Conservation (phyloP, 2,797 vertebrate species). For the Hephaestus fuliginosus region DNA sequence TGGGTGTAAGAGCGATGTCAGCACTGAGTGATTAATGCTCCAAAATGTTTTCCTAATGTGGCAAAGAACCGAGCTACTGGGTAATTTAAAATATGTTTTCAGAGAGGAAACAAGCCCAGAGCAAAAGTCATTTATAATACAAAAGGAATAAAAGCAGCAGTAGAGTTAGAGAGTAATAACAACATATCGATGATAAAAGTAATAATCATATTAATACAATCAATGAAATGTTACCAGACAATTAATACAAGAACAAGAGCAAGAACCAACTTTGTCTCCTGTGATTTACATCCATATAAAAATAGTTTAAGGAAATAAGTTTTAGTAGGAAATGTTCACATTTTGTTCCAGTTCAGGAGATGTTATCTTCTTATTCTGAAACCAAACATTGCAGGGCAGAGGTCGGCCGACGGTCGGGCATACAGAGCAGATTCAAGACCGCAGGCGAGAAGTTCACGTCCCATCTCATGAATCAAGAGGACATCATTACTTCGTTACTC, state of each 20-base stretch:
- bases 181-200: neutral
- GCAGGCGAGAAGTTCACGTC: neutral
- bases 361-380: neutral
- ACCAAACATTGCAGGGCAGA: neutral
- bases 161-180: neutral
- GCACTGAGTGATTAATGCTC: conserved; percentile 62
- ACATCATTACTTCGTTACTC: neutral
- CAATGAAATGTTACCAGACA: no score
- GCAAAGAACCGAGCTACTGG: conserved; percentile 23
- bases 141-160: neutral
- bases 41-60: conserved; percentile 53
- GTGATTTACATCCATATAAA: neutral
- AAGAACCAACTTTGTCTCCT: neutral
- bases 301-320: no score
- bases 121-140: conserved; percentile 16
- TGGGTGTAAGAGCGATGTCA: conserved; percentile 59
- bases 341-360: neutral
- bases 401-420: no score
- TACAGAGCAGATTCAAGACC: neutral
- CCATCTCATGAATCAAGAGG: neutral
- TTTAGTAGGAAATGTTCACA: neutral
- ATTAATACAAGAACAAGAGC: neutral
- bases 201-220: neutral
- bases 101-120: conserved; percentile 31
- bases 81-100: conserved; percentile 51